Evolutionary conservation across 37 sponge, comb jelly and placozoan species (phyloP), one percentile per base, ranked within the genome.

Genomic region (Crambe crambe): DNA sequence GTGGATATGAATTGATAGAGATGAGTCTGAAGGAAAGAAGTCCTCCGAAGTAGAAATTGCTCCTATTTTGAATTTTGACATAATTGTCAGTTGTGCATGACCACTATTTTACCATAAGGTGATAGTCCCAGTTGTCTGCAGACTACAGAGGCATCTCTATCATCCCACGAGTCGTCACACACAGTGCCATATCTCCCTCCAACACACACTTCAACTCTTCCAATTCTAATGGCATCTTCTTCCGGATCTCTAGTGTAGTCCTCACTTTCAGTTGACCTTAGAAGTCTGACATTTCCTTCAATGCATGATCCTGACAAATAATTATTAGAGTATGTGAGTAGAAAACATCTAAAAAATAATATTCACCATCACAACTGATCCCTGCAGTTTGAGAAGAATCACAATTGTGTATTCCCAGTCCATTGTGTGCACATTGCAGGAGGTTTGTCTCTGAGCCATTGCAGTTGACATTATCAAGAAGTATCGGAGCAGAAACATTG

Each of bases 41-140:
- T 12, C 51, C 51, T 47, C 10, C 12, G 12, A 6, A 15, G 12
- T 47, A 47, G 51, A 6, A 15, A 47, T 12, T 15, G 51, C 6
- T 15, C 51, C 51, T 47, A 47, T 47, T 15, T 15, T 47, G 12
- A 47, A 15, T n/a, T 62, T 62, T 47, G 12, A 47, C 6, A 47
- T 47, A 62, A 68, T 27, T 29, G 6, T 9, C 15, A 8, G 29
- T 20, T 5, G 6, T 61, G 51, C 12, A 12, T 15, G 51, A 12
- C 6, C 10, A 47, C 6, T 47, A 15, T 12, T 47, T 15, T 74
- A 81, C 81, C 81, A 81, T 72, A 72, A 21, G 73, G 63, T 21
- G 81, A 81, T 61, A 81, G 72, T 26, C 81, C 81, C 0, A 81
- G 62, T 42, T 81, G 81, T 42, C 62, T 41, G 61, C 81, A 81